phyloP scores from a whole-genome alignment of 2,888 invertebrate species.

The Megalurothrips usitatus region DNA sequence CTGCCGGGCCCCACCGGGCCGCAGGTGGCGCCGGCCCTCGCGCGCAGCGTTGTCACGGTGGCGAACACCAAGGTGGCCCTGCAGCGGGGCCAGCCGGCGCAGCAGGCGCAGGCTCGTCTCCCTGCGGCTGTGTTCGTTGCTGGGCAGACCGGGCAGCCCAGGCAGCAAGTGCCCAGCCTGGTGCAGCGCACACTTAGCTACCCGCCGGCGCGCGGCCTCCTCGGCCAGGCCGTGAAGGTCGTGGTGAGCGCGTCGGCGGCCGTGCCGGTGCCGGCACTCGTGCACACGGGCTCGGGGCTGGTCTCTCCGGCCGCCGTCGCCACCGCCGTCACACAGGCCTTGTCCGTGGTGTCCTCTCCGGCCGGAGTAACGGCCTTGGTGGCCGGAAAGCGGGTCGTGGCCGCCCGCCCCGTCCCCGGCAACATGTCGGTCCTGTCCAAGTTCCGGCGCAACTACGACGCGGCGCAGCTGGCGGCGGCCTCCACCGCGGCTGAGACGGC shows the following conservation, averaged over 20 bases:
- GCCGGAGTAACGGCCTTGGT: neutral
- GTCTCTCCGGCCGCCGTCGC: no score
- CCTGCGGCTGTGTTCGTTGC: conserved; percentile 10
- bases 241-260: neutral
- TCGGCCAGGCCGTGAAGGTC: neutral
- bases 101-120: neutral
- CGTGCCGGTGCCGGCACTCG: neutral
- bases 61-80: neutral
- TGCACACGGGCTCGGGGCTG: neutral
- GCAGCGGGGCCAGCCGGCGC: neutral
- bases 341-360: neutral
- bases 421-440: neutral
- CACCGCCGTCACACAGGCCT: neutral
- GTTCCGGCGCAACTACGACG: neutral
- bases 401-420: neutral
- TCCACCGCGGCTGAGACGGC: neutral
- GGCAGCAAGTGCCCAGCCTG: neutral
- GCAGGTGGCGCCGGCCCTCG: neutral
- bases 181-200: neutral
- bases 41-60: conserved; percentile 6
- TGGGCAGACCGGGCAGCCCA: neutral
- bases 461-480: neutral
- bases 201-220: neutral
- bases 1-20: neutral
- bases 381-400: neutral